phyloP scores from a whole-genome alignment of 2,113 vertebrate species.

The Melanerpes formicivorus region DNA sequence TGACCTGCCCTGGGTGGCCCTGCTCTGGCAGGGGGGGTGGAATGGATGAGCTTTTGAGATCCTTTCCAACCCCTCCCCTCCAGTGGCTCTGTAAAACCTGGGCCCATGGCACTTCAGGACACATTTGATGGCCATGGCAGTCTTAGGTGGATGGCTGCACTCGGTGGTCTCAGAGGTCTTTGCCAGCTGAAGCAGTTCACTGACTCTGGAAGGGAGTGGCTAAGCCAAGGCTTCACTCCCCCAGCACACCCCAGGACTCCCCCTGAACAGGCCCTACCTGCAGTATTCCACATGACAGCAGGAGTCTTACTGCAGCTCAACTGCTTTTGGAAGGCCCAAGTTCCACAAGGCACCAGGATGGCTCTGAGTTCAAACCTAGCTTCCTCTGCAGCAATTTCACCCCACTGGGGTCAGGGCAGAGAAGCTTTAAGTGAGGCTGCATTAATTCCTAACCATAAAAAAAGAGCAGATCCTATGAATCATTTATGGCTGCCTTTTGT shows the following conservation, averaged over 20 bases:
- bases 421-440: constrained; percentile 52
- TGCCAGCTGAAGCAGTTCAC: too few relatives aligned
- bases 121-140: too few relatives aligned
- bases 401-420: not conserved
- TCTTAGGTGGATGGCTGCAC: too few relatives aligned
- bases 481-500: constrained; percentile 63
- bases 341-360: not conserved
- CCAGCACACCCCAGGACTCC: not conserved
- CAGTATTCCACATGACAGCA: not conserved
- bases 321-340: not conserved
- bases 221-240: not conserved
- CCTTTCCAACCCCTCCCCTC: too few relatives aligned
- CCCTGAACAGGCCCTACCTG: not conserved
- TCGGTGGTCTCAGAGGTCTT: too few relatives aligned
- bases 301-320: not conserved
- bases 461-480: constrained; percentile 68
- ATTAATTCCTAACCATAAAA: constrained; percentile 66
- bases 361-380: not conserved
- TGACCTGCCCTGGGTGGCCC: too few relatives aligned
- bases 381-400: not conserved
- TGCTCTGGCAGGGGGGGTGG: too few relatives aligned
- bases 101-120: too few relatives aligned
- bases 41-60: too few relatives aligned
- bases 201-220: too few relatives aligned
- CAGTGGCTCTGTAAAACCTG: too few relatives aligned